phyloP scores from a whole-genome alignment of 2,797 vertebrate genomes.

The Sebastes vulpes region DNA sequence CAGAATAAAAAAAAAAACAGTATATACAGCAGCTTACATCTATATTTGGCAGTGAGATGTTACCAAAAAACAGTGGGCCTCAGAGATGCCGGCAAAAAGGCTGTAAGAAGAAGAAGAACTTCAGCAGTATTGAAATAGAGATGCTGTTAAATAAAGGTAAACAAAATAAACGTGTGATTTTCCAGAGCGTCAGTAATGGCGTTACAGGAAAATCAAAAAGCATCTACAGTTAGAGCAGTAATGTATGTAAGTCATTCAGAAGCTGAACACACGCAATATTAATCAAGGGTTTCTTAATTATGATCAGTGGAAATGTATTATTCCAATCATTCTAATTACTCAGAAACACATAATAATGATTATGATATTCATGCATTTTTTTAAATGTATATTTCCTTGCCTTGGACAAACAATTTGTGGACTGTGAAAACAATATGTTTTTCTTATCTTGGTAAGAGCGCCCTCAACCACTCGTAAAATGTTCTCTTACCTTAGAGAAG shows the following conservation, averaged over 20 bases:
- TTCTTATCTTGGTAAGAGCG: no score
- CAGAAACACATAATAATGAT: background rate
- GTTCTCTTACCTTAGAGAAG: background rate
- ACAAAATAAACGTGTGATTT: background rate
- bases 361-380: background rate
- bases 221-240: background rate
- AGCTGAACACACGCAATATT: background rate
- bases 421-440: background rate
- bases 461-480: background rate
- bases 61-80: background rate
- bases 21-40: background rate
- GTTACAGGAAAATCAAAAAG: background rate
- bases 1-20: background rate
- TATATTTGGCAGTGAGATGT: background rate
- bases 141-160: background rate
- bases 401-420: background rate
- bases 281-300: background rate
- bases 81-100: background rate
- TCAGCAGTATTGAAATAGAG: background rate
- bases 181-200: background rate
- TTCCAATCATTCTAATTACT: background rate
- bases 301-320: background rate
- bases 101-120: background rate
- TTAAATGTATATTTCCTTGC: background rate
- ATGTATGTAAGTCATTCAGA: background rate